Evolutionary conservation across 2,113 vertebrate genomes (phyloP).

Genomic region (Solea solea): DNA sequence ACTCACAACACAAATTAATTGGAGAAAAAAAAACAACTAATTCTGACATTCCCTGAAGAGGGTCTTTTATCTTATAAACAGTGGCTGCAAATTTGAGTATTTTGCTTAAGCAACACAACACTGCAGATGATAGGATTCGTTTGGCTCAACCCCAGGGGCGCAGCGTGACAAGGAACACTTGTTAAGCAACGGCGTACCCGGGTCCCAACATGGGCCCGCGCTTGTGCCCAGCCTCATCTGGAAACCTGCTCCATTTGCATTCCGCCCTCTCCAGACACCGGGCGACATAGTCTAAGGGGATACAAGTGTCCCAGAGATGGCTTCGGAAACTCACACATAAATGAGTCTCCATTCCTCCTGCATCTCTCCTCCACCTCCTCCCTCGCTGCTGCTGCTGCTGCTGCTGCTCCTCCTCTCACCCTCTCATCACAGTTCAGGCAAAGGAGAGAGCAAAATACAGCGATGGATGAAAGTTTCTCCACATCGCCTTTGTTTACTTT

Average conservation of each 20-base stretch:
- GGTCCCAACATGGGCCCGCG: conserved; percentile 70
- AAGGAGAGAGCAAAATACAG: conserved; percentile 69
- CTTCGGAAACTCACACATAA: conserved; percentile 72
- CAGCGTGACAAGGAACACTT: conserved; percentile 76
- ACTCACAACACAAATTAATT: conserved; percentile 78
- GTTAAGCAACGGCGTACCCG: conserved; percentile 68
- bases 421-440: conserved; percentile 68
- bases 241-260: conserved; percentile 77
- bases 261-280: conserved; percentile 61
- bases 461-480: conserved; percentile 58
- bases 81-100: conserved; percentile 73
- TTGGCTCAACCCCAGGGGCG: conserved; percentile 71
- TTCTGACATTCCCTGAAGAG: conserved; percentile 78
- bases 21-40: conserved; percentile 69
- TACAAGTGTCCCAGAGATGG: conserved; percentile 59
- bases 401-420: conserved; percentile 51
- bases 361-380: conserved; percentile 20
- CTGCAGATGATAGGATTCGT: conserved; percentile 73
- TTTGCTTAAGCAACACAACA: conserved; percentile 77
- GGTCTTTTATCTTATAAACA: conserved; percentile 84
- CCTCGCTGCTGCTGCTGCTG: background rate
- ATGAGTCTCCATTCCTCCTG: conserved; percentile 64
- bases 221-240: conserved; percentile 69
- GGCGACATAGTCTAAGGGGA: conserved; percentile 57
- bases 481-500: conserved; percentile 73